Base-by-base conservation (phyloP, 2,113 vertebrate genomes). In the Reinhardtius hippoglossoides region DNA sequence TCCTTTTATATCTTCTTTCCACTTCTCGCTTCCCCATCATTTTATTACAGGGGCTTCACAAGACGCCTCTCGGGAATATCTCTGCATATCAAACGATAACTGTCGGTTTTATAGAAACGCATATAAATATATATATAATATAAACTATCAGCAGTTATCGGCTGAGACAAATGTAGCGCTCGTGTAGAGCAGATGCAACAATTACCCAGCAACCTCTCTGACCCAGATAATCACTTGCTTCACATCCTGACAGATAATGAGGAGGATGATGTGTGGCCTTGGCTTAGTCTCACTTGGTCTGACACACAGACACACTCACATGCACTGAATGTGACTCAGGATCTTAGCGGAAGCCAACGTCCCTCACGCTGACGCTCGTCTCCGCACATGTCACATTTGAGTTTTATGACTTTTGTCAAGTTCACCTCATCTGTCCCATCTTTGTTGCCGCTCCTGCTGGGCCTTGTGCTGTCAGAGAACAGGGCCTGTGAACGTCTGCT, bases 401-500 rank as follows among this genome's bases (percentile, higher is more conserved):
- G 74, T 80, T 89, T 84, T 88, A 86, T 71, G 70, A 82, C 78
- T 88, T 79, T 81, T 71, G 84, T 90, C 88, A 91, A 88, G 87
- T 88, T 89, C 86, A 82, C 76, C 73, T 89, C 74, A 59, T 77
- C 78, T 76, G 75, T 87, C 87, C 71, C 62, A 54, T 46, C 42
- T 87, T 68, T 69, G 55, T 66, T 71, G 81, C 75, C 79, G 9
- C 81, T 72, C 83, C 86, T 67, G 81, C 76, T 58, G 77, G 67
- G 78, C 56, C 24, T 68, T 50, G 66, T 81, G 85, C 58, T 75
- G 71, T 86, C 74, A 77, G 52, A 72, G 66, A 64, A 52, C 59
- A 76, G 65, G 74, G 62, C 65, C 64, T 20, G 35, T 21, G 10
- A 42, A 10, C 10, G 9, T 42, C 63, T 57, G 48, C 46, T 10